Percentiles rank a stretch among this genome's conserved stretches.
Conservation (phyloP, 1,140 invertebrate species). For the Macrocentrus cingulum region DNA sequence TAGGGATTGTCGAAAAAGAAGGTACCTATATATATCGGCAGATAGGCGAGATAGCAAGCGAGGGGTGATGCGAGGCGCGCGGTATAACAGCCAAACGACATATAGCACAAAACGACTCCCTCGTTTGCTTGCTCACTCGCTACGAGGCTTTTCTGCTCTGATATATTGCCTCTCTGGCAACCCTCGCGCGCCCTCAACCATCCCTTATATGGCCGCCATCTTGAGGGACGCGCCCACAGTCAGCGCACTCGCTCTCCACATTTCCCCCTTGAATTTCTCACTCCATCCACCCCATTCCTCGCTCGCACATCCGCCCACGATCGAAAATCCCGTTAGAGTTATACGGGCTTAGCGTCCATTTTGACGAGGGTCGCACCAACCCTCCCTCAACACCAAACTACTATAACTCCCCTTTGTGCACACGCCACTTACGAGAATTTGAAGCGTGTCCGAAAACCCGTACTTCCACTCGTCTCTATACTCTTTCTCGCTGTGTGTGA, state of each 20-base stretch:
- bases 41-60: slow-evolving; percentile 19
- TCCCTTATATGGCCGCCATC: slow-evolving; percentile 57
- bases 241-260: slow-evolving; percentile 16
- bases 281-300: slow-evolving; percentile 32
- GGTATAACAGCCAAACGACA: slow-evolving; percentile 31
- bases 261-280: slow-evolving; percentile 29
- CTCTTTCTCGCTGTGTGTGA: too few relatives aligned
- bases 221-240: slow-evolving; percentile 52
- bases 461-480: neutral
- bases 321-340: slow-evolving; percentile 60
- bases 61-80: slow-evolving; percentile 22
- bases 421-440: slow-evolving; percentile 17
- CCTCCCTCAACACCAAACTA: slow-evolving; percentile 33
- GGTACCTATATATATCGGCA: too few relatives aligned
- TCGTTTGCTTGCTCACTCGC: slow-evolving; percentile 13
- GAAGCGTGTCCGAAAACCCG: neutral
- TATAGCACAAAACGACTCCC: slow-evolving; percentile 14
- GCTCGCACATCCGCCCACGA: slow-evolving; percentile 51
- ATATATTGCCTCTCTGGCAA: slow-evolving; percentile 53
- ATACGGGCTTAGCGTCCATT: slow-evolving; percentile 58
- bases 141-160: slow-evolving; percentile 32
- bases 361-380: slow-evolving; percentile 45
- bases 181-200: slow-evolving; percentile 52
- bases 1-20: slow-evolving; percentile 21
- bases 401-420: neutral